phyloP scores from a whole-genome alignment of 2,888 invertebrate species.

The Brassicogethes aeneus region DNA sequence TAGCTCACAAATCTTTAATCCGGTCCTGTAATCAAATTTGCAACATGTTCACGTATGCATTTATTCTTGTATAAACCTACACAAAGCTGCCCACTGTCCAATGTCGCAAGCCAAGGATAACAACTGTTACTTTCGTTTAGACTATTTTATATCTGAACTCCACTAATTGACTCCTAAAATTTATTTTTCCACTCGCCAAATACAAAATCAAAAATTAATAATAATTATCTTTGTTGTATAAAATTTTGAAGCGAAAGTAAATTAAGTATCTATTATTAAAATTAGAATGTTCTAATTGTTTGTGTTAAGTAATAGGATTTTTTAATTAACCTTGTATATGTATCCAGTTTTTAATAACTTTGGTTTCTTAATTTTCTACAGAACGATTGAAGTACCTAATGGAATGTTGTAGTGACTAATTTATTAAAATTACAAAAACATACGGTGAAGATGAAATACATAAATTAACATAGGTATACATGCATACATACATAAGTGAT shows the following conservation, averaged over 20 bases:
- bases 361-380: too few relatives aligned
- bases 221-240: too few relatives aligned
- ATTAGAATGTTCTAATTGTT: not conserved
- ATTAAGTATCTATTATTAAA: not conserved
- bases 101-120: conserved; percentile 26
- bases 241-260: too few relatives aligned
- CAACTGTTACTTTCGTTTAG: conserved; percentile 23
- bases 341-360: too few relatives aligned
- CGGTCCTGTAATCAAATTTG: too few relatives aligned
- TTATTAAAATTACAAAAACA: too few relatives aligned
- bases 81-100: conserved; percentile 10
- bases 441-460: too few relatives aligned
- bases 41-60: not conserved
- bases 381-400: too few relatives aligned
- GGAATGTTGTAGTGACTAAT: too few relatives aligned
- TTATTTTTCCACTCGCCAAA: not conserved
- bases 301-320: not conserved
- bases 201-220: not conserved
- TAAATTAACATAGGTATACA: too few relatives aligned
- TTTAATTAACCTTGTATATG: not conserved
- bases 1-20: too few relatives aligned
- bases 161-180: not conserved
- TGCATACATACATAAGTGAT: too few relatives aligned
- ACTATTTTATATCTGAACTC: conserved; percentile 5
- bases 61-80: not conserved